Evolutionary conservation across 1,140 invertebrate species (phyloP), one percentile per base, ranked within the genome.

Genomic region (Eciton burchellii): DNA sequence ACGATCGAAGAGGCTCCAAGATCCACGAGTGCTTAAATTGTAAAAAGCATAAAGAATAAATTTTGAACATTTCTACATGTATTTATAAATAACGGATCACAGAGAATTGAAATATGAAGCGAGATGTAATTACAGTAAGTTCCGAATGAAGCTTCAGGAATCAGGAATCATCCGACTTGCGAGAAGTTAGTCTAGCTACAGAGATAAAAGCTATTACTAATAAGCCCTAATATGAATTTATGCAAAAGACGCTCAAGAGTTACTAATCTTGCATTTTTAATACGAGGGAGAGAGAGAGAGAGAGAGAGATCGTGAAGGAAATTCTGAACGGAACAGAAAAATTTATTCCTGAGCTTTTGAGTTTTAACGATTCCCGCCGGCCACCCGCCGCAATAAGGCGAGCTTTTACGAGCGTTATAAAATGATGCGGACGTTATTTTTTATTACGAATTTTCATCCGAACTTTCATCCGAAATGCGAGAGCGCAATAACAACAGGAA

Each of bases 351-450:
- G 12, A 35, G 11, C 52, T 52, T 2, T 6, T 11, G 16, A 54
- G 24, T 52, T 9, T 49, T 54, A 70, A 70, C 35, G 11, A 70
- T 54, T 70, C 49, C 35, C 26, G 43, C 29, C 45, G 19, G 11
- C 47, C n/a, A 70, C 52, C 52, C n/a, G n/a, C n/a, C 12, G 26
- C 9, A 70, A 35, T 4, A n/a, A 54, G 0, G 11, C 45, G 8
- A 3, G 26, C 24, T 70, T 70, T 70, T 70, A 70, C 9, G n/a
- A 70, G n/a, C 12, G 16, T 1, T 26, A 70, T 54, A 70, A 68
- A 70, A 70, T n/a, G 16, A 52, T 41, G 0, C 9, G n/a, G 11
- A 16, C n/a, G 29, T 70, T 9, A 9, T 68, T 4, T 70, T 52
- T 52, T 35, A 52, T 19, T 12, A n/a, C 24, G 16, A 35, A 35